phyloP scores from a whole-genome alignment of 1,140 invertebrate genomes.

The Leptonema lineaticorne region DNA sequence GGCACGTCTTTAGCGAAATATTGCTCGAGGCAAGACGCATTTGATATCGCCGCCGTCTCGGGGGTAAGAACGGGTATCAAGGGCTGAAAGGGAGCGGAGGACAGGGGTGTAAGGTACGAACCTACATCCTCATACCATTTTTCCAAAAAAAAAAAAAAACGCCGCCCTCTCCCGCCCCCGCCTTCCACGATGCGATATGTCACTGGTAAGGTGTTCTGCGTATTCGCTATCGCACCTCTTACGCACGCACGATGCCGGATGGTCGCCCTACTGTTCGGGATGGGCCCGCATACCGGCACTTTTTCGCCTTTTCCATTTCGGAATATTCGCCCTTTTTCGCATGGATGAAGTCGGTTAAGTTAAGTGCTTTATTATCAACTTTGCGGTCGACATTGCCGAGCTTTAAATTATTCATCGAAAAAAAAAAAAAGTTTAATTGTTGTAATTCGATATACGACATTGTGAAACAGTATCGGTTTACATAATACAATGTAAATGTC shows the following conservation, averaged over 20 bases:
- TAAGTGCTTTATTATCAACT: no score
- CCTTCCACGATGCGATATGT: background rate
- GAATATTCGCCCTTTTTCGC: background rate
- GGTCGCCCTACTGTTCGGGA: conserved; percentile 7
- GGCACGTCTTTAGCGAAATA: conserved; percentile 55
- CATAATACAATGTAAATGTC: no score
- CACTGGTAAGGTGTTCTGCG: conserved; percentile 6
- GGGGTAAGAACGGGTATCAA: background rate
- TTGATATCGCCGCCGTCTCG: conserved; percentile 48
- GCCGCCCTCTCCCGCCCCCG: no score
- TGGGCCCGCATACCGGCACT: background rate
- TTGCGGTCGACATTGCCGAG: no score
- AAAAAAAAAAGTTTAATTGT: no score
- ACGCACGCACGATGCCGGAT: conserved; percentile 20
- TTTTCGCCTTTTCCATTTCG: background rate
- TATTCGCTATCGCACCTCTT: conserved; percentile 23
- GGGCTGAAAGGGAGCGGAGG: background rate
- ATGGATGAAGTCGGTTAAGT: no score
- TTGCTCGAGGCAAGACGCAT: conserved; percentile 53
- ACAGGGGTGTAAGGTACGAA: background rate
- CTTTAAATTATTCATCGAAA: no score
- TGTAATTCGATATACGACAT: no score
- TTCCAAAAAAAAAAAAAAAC: no score
- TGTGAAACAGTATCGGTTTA: no score
- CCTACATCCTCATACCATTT: no score